Percentiles rank a stretch among this genome's conserved stretches.
Conservation (phyloP, 2,888 invertebrate species). For the Blera fallax region DNA sequence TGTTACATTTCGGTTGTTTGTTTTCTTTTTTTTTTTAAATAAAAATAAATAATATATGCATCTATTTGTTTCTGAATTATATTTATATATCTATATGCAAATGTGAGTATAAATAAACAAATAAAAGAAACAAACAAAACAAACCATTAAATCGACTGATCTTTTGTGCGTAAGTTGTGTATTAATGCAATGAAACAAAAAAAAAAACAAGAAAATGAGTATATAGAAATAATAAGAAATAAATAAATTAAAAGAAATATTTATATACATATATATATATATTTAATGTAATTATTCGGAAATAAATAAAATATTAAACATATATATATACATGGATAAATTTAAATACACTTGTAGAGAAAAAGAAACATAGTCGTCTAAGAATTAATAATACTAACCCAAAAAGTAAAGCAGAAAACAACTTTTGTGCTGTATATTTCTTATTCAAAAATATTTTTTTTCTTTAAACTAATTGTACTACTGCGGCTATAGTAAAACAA, state of each 20-base stretch:
- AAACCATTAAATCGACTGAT: slow-evolving; percentile 55
- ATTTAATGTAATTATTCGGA: not conserved
- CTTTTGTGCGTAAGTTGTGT: slow-evolving; percentile 45
- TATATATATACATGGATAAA: slow-evolving; percentile 1
- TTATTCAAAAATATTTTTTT: slow-evolving; percentile 12
- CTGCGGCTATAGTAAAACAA: slow-evolving; percentile 8
- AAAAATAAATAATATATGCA: not conserved
- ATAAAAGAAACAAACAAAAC: slow-evolving; percentile 16
- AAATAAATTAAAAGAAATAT: slow-evolving; percentile 34
- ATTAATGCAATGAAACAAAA: slow-evolving; percentile 25
- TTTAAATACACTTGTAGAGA: slow-evolving; percentile 15
- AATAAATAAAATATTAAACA: slow-evolving; percentile 6
- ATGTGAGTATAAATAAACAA: not conserved
- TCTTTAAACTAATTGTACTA: slow-evolving; percentile 24
- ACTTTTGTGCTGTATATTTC: not conserved
- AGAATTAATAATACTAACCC: not conserved
- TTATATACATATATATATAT: slow-evolving; percentile 20
- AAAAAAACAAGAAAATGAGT: not conserved
- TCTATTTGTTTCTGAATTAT: not conserved
- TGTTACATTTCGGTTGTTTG: not conserved
- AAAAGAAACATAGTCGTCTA: not conserved
- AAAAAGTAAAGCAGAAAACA: not conserved
- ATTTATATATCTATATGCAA: not conserved
- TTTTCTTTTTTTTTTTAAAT: not conserved
- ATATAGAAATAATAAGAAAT: not conserved